Evolutionary conservation across 2,113 vertebrate genomes (phyloP).

Genomic region (Macaca mulatta): DNA sequence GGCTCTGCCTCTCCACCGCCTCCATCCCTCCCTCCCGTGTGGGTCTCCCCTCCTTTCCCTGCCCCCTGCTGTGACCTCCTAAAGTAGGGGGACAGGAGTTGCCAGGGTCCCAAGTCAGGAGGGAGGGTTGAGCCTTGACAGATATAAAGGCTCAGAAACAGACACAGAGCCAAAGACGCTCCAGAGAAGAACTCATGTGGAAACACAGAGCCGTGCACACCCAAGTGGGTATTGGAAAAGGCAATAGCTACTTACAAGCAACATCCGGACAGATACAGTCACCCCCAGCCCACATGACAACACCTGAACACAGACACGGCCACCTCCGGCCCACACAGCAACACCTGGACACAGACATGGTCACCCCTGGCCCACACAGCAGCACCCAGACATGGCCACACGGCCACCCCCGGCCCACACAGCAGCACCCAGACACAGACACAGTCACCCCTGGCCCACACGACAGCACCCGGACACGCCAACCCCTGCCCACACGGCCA

Average conservation of each 20-base stretch:
- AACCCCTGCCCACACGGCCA: too few species aligned
- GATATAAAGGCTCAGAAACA: neutral
- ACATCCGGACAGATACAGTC: too few species aligned
- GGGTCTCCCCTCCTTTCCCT: neutral
- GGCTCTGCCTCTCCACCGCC: neutral
- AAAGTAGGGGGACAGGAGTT: too few species aligned
- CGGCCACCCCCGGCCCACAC: too few species aligned
- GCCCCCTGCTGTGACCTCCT: neutral
- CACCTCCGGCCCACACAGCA: rapidly evolving
- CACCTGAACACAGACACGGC: too few species aligned
- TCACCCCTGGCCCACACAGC: too few species aligned
- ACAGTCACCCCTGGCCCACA: too few species aligned
- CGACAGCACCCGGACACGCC: too few species aligned
- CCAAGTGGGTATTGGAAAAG: neutral
- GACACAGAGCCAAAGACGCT: neutral
- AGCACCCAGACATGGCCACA: too few species aligned
- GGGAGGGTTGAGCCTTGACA: rapidly evolving
- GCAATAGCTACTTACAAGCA: rapidly evolving
- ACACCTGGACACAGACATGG: too few species aligned
- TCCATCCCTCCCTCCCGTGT: rapidly evolving
- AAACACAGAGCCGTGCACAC: neutral
- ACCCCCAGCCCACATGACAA: too few species aligned
- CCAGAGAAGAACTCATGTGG: neutral
- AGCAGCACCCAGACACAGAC: too few species aligned
- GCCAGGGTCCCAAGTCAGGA: neutral